phyloP scores from a whole-genome alignment of 1,140 invertebrate species.

The Hycleus phaleratus region DNA sequence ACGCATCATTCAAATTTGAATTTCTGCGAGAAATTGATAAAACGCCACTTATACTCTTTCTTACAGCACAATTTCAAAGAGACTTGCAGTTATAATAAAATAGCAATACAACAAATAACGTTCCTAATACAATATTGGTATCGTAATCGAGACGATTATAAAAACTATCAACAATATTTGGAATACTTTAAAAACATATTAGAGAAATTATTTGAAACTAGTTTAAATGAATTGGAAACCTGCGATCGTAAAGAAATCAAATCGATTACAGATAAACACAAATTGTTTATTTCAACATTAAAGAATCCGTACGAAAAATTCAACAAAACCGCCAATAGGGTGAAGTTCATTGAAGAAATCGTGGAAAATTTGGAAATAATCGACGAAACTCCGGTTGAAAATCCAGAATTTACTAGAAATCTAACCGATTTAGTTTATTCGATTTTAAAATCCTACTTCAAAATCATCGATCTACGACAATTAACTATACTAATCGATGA shows the following conservation, averaged over 20 bases:
- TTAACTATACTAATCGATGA: conserved; percentile 36
- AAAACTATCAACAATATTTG: conserved; percentile 43
- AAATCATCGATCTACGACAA: conserved; percentile 39
- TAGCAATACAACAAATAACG: conserved; percentile 45
- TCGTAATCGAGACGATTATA: conserved; percentile 38
- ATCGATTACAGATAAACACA: background rate
- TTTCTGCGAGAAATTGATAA: conserved; percentile 40
- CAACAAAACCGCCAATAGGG: background rate
- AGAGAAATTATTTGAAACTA: conserved; percentile 39
- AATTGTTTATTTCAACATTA: too few relatives aligned
- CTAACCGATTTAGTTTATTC: conserved; percentile 45
- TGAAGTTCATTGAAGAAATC: too few relatives aligned
- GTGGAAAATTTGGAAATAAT: too few relatives aligned
- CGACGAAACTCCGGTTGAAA: too few relatives aligned
- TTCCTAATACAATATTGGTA: conserved; percentile 50
- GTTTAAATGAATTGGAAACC: background rate
- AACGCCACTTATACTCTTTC: conserved; percentile 43
- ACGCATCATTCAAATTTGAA: conserved; percentile 39
- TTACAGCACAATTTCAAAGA: conserved; percentile 44
- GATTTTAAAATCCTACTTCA: conserved; percentile 45
- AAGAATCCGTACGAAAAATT: background rate
- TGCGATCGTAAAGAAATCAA: conserved; percentile 11
- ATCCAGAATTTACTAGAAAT: conserved; percentile 25
- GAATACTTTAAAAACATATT: conserved; percentile 48
- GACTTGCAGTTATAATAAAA: conserved; percentile 36